Evolutionary conservation across 35 echinoderm and acorn worm genomes (phyloP).

Genomic region (Lytechinus variegatus): DNA sequence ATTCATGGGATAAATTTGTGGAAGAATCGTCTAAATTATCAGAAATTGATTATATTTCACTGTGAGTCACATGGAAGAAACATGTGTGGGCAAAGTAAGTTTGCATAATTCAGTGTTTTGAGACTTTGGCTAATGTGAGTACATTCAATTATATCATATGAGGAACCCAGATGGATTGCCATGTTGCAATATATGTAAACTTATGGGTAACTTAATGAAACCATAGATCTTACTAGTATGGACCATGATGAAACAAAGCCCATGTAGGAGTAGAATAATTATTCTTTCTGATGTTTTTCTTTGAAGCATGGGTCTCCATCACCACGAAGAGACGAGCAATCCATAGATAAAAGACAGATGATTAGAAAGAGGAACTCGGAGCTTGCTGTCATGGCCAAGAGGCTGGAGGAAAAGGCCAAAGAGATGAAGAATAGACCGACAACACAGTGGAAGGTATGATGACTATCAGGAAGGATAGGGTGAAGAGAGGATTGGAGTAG

Average conservation of each 20-base stretch:
- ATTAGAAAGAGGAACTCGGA: constrained; percentile 39
- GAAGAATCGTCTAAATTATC: too few species aligned
- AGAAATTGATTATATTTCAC: too few species aligned
- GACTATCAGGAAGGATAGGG: neutral
- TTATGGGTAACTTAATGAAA: too few species aligned
- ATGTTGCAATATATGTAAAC: too few species aligned
- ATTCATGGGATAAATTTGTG: too few species aligned
- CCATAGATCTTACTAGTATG: too few species aligned
- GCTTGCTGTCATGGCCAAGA: constrained; percentile 57
- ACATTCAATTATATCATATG: too few species aligned
- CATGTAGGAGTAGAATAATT: neutral
- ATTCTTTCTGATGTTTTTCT: neutral
- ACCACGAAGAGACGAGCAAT: neutral
- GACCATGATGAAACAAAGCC: neutral
- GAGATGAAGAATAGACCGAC: constrained; percentile 36
- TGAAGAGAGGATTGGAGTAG: neutral
- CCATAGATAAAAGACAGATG: constrained; percentile 32
- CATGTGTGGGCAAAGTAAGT: too few species aligned
- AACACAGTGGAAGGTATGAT: constrained; percentile 27
- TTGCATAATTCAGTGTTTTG: too few species aligned
- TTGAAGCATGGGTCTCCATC: neutral
- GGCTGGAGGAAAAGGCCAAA: constrained; percentile 63
- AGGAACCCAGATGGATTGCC: too few species aligned
- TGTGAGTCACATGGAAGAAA: too few species aligned
- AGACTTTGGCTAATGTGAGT: too few species aligned